These are phyloP conservation scores for Eristalinus aeneus DNA, from an alignment of 2,888 invertebrate species.

Conservation along the genomic window DNA sequence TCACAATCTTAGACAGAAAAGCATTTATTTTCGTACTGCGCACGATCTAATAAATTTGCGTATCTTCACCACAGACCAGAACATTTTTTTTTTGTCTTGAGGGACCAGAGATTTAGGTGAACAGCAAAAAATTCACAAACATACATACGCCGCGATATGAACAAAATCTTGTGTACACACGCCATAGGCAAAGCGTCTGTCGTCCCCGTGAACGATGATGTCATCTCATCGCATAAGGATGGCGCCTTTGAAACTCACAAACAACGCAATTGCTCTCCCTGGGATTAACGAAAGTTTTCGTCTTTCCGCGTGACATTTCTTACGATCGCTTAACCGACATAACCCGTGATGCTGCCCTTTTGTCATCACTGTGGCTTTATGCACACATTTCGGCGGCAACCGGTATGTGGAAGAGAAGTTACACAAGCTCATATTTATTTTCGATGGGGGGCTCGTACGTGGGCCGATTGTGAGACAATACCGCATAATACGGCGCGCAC, in stretches of 20 bases:
- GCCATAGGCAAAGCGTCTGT: too few species aligned
- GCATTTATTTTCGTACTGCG: neutral
- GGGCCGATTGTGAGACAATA: neutral
- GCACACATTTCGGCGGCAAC: neutral
- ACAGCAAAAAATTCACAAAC: neutral
- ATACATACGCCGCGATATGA: neutral
- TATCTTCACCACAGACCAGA: neutral
- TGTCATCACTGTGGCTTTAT: neutral
- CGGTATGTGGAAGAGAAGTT: neutral
- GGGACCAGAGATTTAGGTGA: neutral
- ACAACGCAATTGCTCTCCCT: neutral
- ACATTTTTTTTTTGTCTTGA: neutral
- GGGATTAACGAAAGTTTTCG: too few species aligned
- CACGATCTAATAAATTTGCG: neutral
- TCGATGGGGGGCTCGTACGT: slow-evolving; percentile 33
- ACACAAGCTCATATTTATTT: slow-evolving; percentile 23
- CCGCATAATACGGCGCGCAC: neutral
- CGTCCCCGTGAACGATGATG: neutral
- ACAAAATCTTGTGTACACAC: neutral
- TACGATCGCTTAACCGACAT: neutral
- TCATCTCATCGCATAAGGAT: neutral
- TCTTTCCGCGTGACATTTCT: neutral
- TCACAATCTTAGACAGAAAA: neutral
- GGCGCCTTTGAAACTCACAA: neutral
- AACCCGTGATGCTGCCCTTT: neutral